Evolutionary conservation across 2,888 invertebrate genomes (phyloP), one percentile per base, ranked within the genome.

Genomic region (Xestia c-nigrum): DNA sequence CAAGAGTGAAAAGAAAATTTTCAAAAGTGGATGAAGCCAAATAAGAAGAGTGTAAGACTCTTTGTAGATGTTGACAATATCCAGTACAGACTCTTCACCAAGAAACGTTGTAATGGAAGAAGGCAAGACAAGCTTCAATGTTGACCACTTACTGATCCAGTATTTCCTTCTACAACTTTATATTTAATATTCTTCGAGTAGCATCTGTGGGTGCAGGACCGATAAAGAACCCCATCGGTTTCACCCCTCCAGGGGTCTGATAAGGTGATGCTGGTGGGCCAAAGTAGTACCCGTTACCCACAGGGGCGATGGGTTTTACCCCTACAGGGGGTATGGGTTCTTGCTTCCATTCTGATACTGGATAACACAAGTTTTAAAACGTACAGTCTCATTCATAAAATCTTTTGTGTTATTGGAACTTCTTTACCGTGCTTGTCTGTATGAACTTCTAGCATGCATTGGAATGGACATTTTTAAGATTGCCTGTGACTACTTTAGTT

Each of bases 331-430:
- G 16, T 50, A n/a, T 40, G 7, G 82, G 72, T 3, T 38, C 57
- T 63, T 66, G 84, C 38, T 79, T 79, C 84, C 86, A 84, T 0
- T 72, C 84, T n/a, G 84, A 67, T 9, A 72, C 84, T 84, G 12
- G 3, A 1, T 63, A 40, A 80, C 40, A 43, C 1, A 61, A 38
- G 31, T 9, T 38, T 61, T 31, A 19, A 19, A 19, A 24, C 14
- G 24, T 3, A 12, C 55, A 55, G 14, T 57, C 24, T 57, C 24
- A 24, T 57, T 57, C 14, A 10, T 55, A n/a, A 10, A 55, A 55
- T 55, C n/a, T 55, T 55, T 52, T 21, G n/a, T n/a, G 9, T 52
- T 52, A 19, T 21, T 52, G 21, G n/a, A 52, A 19, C n/a, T 24
- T 57, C 57, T 57, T 57, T 14, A 24, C 3, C 24, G 24, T 24